These are phyloP conservation scores for Eurosta solidaginis DNA, from an alignment of 1,140 invertebrate species.

Conservation along the genomic window DNA sequence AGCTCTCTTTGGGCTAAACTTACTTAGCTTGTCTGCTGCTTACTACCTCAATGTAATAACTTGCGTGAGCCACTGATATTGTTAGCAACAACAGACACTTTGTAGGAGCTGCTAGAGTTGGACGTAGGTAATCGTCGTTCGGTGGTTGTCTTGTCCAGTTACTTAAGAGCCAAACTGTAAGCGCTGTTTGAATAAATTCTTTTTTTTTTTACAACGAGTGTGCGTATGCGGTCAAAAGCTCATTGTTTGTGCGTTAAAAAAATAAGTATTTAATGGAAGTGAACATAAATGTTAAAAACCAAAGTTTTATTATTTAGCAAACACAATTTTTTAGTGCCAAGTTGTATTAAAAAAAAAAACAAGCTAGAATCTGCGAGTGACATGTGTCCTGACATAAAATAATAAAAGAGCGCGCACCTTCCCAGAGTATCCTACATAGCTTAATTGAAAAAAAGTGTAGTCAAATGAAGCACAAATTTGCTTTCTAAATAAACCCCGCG, in stretches of 20 bases:
- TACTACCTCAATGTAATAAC: slow-evolving; percentile 12
- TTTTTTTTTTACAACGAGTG: not conserved
- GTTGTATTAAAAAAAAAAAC: not conserved
- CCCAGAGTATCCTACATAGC: not conserved
- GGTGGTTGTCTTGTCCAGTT: slow-evolving; percentile 8
- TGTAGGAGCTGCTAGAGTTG: slow-evolving; percentile 50
- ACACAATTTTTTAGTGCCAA: not conserved
- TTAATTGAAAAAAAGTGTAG: not conserved
- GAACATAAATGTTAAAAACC: not conserved
- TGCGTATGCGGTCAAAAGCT: not conserved
- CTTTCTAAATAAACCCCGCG: not conserved
- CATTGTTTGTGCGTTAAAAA: not conserved
- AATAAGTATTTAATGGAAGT: not conserved
- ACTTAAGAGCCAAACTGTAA: not conserved
- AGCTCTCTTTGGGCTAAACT: slow-evolving; percentile 1
- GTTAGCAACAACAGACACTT: slow-evolving; percentile 43
- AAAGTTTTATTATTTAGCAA: not conserved
- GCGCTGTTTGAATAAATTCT: not conserved
- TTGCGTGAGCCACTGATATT: not conserved
- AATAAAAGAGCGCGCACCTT: not conserved
- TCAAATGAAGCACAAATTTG: not conserved
- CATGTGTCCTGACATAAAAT: not conserved
- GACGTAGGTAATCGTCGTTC: slow-evolving; percentile 45
- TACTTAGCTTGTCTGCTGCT: not conserved
- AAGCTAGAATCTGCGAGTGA: not conserved